Evolutionary conservation across 2,888 invertebrate species (phyloP), one percentile per base, ranked within the genome.

Genomic region (Mystacides longicornis): DNA sequence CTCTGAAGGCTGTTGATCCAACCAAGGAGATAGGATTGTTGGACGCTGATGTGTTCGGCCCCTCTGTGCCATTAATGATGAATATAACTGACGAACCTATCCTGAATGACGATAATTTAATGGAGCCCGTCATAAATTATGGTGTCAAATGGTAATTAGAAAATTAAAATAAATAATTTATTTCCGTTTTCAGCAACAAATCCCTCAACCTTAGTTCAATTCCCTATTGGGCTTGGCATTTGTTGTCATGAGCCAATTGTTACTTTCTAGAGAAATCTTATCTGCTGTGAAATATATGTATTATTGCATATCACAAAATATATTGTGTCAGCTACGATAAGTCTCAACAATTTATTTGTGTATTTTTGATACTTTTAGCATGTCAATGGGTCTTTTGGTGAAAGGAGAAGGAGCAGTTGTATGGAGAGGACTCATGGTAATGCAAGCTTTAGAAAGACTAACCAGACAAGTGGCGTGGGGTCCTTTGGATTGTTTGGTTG

Each of bases 401-500:
- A 82, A 86, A n/a, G 85, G 91, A 57, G 85, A 85, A 60, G 82
- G 88, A 7, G 89, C 97, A 0, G 85, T 95, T 9, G 87, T 97
- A 23, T 98, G 97, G 97, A 81, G 97, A 61, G 97, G 97, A 0
- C 81, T 95, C 19, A 90, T 97, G 86, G 95, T 97, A 51, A 97
- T 96, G 95, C 91, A 90, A 60, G 96, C 96, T 0, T 70, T 97
- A 55, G 88, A 95, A 63, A 84, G 88, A 63, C 73, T 97, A 22
- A 77, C 95, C 23, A 78, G 88, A 61, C 87, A 92, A 63, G 92
- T 94, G n/a, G 80, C 82, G 31, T 97, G 97, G 97, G 87, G 83
- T 2, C 83, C 87, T 0, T 75, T 93, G 51, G 94, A 97, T 75
- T 86, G 89, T 67, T 80, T 97, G 55, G 77, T 98, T 16, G 81